Evolutionary conservation across 2,797 vertebrate genomes (phyloP).

Genomic region (Sylvilagus floridanus): DNA sequence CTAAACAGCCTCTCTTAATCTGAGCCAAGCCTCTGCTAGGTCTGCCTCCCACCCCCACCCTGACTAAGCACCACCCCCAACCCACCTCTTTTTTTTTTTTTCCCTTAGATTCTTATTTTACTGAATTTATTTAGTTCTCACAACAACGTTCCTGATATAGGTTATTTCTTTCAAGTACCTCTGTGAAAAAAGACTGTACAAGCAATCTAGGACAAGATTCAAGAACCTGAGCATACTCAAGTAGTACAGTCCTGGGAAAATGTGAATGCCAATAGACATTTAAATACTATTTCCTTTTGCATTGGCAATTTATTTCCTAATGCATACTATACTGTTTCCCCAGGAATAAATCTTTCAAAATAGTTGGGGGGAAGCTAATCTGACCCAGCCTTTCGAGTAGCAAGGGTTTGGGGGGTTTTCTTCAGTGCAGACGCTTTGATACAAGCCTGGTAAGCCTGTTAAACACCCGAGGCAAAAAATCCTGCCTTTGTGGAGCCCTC

Average conservation of each 20-base stretch:
- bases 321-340: conserved; percentile 1
- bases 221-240: not conserved
- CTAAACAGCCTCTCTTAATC: too few relatives aligned
- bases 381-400: not conserved
- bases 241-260: not conserved
- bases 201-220: not conserved
- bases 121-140: not conserved
- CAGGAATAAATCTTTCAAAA: not conserved
- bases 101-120: too few relatives aligned
- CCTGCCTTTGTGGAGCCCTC: not conserved
- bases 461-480: not conserved
- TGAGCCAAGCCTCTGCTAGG: too few relatives aligned
- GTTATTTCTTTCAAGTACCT: not conserved
- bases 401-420: not conserved
- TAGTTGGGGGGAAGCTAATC: not conserved
- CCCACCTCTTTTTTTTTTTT: too few relatives aligned
- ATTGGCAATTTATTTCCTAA: not conserved
- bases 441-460: not conserved
- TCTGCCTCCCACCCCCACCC: too few relatives aligned
- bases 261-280: not conserved
- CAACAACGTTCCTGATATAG: not conserved
- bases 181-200: not conserved
- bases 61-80: too few relatives aligned
- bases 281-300: not conserved
- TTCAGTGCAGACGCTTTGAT: not conserved